These are phyloP conservation scores for Tethya wilhelma DNA, from an alignment of 37 sponge, comb jelly and placozoan genomes.

Conservation along the genomic window DNA sequence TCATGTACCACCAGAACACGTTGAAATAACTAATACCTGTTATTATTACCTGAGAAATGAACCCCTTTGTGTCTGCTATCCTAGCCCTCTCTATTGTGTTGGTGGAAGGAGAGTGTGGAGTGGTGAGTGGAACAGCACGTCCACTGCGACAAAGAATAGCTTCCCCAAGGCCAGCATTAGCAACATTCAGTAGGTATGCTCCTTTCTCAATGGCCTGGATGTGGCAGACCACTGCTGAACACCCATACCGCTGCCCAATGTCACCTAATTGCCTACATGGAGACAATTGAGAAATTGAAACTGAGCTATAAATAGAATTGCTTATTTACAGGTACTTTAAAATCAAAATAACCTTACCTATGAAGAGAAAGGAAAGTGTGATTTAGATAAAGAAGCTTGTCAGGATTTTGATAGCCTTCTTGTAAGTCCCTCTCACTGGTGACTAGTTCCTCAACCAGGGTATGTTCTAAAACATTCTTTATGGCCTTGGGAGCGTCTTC, in stretches of 20 bases:
- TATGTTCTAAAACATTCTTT: slow-evolving; percentile 11
- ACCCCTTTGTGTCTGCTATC: slow-evolving; percentile 58
- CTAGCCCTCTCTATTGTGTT: slow-evolving; percentile 63
- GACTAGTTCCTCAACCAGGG: slow-evolving; percentile 36
- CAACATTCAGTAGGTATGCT: slow-evolving; percentile 60
- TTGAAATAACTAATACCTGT: no score
- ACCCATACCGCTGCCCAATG: slow-evolving; percentile 46
- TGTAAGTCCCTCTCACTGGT: slow-evolving; percentile 6
- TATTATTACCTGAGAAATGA: slow-evolving; percentile 83
- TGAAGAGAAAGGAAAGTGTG: slow-evolving; percentile 71
- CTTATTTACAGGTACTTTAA: no score
- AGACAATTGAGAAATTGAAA: no score
- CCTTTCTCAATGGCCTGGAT: slow-evolving; percentile 20
- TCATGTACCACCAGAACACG: no score
- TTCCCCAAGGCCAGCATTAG: slow-evolving; percentile 80
- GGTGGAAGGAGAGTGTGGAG: slow-evolving; percentile 63
- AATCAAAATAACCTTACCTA: slow-evolving; percentile 28
- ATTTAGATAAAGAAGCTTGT: slow-evolving; percentile 57
- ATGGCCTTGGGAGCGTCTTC: slow-evolving; percentile 32
- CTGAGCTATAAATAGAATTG: no score
- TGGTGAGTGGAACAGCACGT: slow-evolving; percentile 62
- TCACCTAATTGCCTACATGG: slow-evolving; percentile 64
- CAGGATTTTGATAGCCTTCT: background rate
- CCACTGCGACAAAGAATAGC: slow-evolving; percentile 78
- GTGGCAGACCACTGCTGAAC: slow-evolving; percentile 76